Percentiles rank a stretch among this genome's conserved stretches.
phyloP scores from a whole-genome alignment of 1,140 invertebrate genomes.

The Zaprionus camerounensis region DNA sequence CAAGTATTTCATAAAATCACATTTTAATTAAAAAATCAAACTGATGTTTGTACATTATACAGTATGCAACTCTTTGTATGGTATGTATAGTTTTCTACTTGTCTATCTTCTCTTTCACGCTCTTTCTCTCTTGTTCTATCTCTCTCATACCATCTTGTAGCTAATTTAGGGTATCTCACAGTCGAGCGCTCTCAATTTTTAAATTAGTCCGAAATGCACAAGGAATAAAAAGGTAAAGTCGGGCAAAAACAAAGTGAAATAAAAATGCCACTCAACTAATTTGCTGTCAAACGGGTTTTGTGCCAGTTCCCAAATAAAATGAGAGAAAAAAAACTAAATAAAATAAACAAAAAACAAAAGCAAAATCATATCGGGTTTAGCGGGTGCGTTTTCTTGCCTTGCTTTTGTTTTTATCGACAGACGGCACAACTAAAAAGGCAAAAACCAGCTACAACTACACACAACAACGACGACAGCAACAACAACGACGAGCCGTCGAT shows the following conservation, averaged over 20 bases:
- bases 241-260: constrained; percentile 12
- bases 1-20: neutral
- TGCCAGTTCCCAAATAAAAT: constrained; percentile 1
- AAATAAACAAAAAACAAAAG: constrained; percentile 52
- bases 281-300: constrained; percentile 54
- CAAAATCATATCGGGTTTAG: constrained; percentile 45
- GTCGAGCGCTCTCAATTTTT: neutral
- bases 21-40: neutral
- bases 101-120: no score
- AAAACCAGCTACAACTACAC: constrained; percentile 48
- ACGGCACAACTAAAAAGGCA: constrained; percentile 43
- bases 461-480: constrained; percentile 23
- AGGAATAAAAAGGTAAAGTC: neutral
- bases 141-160: no score
- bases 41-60: no score
- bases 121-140: neutral
- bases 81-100: no score
- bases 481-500: constrained; percentile 16
- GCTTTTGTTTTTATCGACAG: constrained; percentile 46
- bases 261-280: constrained; percentile 28
- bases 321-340: constrained; percentile 10
- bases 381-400: constrained; percentile 16
- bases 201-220: constrained; percentile 2
- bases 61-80: no score
- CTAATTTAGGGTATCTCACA: neutral